Evolutionary conservation across 1,140 invertebrate species (phyloP).

Genomic region (Drosophila teissieri): DNA sequence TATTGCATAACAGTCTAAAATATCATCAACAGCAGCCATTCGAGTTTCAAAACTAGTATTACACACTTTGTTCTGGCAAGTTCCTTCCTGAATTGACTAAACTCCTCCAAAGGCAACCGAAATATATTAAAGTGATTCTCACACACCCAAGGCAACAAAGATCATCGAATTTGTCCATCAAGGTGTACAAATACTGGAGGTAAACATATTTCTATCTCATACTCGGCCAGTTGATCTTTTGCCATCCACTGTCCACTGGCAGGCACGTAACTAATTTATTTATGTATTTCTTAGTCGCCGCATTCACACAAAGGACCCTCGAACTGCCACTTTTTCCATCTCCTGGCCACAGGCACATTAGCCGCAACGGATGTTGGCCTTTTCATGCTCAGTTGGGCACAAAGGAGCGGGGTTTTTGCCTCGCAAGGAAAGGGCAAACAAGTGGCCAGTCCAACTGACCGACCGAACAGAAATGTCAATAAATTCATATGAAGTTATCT

Average conservation of each 20-base stretch:
- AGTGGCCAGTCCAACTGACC: constrained; percentile 56
- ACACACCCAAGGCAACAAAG: constrained; percentile 1
- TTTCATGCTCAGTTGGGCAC: constrained; percentile 70
- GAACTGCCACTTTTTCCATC: constrained; percentile 34
- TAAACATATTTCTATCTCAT: constrained; percentile 37
- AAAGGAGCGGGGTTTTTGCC: constrained; percentile 25
- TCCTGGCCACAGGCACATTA: constrained; percentile 75
- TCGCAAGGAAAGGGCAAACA: constrained; percentile 43
- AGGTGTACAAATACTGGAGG: constrained; percentile 28
- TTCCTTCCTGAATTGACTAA: background rate
- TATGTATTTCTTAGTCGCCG: constrained; percentile 67
- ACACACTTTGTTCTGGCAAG: no score
- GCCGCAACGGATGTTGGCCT: constrained; percentile 80
- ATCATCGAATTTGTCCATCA: constrained; percentile 41
- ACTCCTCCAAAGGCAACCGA: background rate
- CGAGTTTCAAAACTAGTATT: no score
- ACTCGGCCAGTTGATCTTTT: constrained; percentile 19
- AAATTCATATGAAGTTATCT: constrained; percentile 83
- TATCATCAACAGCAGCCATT: no score
- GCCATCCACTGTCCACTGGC: constrained; percentile 4
- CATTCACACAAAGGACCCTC: constrained; percentile 65
- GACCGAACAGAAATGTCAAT: constrained; percentile 66
- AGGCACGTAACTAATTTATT: constrained; percentile 79
- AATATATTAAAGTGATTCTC: constrained; percentile 16
- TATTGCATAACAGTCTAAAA: no score